Base-by-base conservation (phyloP, 2,113 vertebrate genomes). In the Synchiropus splendidus region DNA sequence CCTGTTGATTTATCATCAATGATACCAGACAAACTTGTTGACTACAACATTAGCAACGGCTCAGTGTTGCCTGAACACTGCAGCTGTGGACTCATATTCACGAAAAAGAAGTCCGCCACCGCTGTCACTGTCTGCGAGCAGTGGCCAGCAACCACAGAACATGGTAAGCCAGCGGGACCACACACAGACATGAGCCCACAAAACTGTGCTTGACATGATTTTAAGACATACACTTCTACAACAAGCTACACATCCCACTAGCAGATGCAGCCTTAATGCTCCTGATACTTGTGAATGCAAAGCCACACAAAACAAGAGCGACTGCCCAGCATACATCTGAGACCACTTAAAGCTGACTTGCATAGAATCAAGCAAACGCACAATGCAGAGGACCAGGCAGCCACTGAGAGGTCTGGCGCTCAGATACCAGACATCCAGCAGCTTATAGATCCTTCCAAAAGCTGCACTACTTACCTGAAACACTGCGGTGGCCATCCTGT, bases 401-500 rank as follows among this genome's bases (percentile, higher is more conserved):
- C 32, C 33, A n/a, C n/a, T n/a, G n/a, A n/a, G n/a, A n/a, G n/a
- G n/a, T n/a, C n/a, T n/a, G n/a, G n/a, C n/a, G n/a, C n/a, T n/a
- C n/a, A n/a, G 14, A 27, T 17, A 9, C 32, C 10, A 17, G 13
- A 12, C 15, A 44, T 9, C 53, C 49, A 34, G 42, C 45, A 45
- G 15, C 32, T 27, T 54, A 64, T 42, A 36, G 39, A 44, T 27
- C 37, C 13, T 17, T 34, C 2, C 15, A 3, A 35, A 51, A 27
- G n/a, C 30, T 49, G 33, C 16, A 21, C 36, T 54, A 31, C 85
- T 83, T 78, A 87, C 86, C 84, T 87, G 86, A 61, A 78, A 86
- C 59, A 87, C 79, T 16, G 83, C 82, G 16, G 86, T 85, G 61
- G 84, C 85, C 84, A 87, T 87, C 76, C 76, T 81, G 36, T 39